These are phyloP conservation scores for Palaemon carinicauda DNA, from an alignment of 1,140 invertebrate species.

Conservation along the genomic window DNA sequence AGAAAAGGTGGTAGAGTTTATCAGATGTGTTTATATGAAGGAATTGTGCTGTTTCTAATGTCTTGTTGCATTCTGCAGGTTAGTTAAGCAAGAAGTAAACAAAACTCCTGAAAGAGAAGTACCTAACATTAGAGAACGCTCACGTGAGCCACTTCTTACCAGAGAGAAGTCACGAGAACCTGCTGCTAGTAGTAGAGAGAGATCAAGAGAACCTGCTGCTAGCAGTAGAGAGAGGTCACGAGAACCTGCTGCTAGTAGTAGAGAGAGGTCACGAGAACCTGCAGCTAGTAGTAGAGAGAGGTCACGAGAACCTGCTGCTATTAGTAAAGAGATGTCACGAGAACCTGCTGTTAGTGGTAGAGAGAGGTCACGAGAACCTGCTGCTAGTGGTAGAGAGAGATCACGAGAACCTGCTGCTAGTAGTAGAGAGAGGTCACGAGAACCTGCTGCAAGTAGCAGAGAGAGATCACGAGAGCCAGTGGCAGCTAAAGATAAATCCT, in stretches of 20 bases:
- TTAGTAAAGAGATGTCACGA: too few relatives aligned
- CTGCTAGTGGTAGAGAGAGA: too few relatives aligned
- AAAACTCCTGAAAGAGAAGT: slow-evolving; percentile 23
- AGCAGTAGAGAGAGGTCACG: not conserved
- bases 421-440: too few relatives aligned
- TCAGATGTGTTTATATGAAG: too few relatives aligned
- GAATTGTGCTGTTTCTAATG: not conserved
- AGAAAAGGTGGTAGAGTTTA: too few relatives aligned
- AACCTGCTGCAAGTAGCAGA: too few relatives aligned
- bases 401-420: too few relatives aligned
- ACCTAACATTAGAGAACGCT: slow-evolving; percentile 9
- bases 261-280: too few relatives aligned
- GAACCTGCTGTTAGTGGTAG: too few relatives aligned
- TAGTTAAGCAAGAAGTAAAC: slow-evolving; percentile 14
- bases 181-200: too few relatives aligned
- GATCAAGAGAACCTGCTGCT: too few relatives aligned
- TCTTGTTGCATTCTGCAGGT: not conserved
- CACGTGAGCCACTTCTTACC: not conserved
- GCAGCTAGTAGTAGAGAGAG: too few relatives aligned
- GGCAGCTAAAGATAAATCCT: not conserved
- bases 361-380: not conserved
- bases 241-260: not conserved
- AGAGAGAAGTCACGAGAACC: not conserved
- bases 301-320: not conserved
- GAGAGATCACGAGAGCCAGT: slow-evolving; percentile 18